Conservation (phyloP, 2,888 invertebrate species). For the Calephelis perditalis region DNA sequence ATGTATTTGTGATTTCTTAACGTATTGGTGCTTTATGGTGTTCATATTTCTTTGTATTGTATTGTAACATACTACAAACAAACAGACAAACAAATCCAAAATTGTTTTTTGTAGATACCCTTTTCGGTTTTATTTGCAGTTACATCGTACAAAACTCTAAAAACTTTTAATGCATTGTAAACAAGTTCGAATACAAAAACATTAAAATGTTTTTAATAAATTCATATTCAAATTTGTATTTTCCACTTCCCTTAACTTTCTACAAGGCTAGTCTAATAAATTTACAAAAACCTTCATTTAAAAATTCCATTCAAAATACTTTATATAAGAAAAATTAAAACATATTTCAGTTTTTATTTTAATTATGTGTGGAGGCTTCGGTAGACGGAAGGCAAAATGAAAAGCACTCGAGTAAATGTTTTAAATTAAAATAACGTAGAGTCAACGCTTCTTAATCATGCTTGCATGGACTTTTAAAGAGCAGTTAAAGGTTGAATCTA, state of each 20-base stretch:
- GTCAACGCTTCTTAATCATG: conserved; percentile 9
- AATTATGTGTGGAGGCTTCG: conserved; percentile 8
- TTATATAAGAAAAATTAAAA: conserved; percentile 4
- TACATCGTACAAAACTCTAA: too few species aligned
- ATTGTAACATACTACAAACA: too few species aligned
- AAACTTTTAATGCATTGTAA: too few species aligned
- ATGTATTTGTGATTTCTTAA: too few species aligned
- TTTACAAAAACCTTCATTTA: conserved; percentile 5
- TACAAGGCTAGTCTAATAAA: conserved; percentile 2
- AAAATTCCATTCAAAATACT: conserved; percentile 6
- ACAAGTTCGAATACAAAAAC: too few species aligned
- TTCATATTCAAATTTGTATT: not conserved
- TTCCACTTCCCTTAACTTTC: not conserved
- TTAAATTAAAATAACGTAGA: conserved; percentile 12
- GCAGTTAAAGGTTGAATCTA: conserved; percentile 11
- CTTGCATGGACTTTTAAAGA: conserved; percentile 1
- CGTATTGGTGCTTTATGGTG: too few species aligned
- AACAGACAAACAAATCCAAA: too few species aligned
- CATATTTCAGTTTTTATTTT: conserved; percentile 13
- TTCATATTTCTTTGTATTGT: too few species aligned
- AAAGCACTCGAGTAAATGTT: conserved; percentile 11
- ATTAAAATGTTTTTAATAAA: too few species aligned
- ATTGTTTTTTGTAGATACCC: too few species aligned
- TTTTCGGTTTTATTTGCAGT: too few species aligned
- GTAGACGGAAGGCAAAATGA: not conserved